Percentiles rank a stretch among this genome's conserved stretches.
Conservation (phyloP, 2,797 vertebrate species). For the Neomorphus geoffroyi region DNA sequence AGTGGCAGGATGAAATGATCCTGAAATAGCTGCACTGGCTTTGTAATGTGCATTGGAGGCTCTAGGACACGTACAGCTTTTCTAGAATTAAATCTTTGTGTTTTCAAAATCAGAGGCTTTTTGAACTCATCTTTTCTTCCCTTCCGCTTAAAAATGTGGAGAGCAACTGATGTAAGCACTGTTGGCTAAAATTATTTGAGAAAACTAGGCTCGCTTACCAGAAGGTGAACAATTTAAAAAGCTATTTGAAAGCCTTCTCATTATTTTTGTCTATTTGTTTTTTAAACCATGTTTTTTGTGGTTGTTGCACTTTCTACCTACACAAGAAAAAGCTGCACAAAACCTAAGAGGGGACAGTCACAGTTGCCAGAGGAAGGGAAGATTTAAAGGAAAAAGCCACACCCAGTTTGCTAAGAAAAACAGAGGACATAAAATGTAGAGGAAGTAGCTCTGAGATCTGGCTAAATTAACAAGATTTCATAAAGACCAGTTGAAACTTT, state of each 20-base stretch:
- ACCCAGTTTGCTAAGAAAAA: not conserved
- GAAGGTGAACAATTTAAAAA: not conserved
- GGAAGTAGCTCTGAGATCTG: not conserved
- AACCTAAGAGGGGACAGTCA: not conserved
- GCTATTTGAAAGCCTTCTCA: not conserved
- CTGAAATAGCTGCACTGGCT: not conserved
- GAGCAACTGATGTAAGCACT: not conserved
- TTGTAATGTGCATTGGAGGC: not conserved
- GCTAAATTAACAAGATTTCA: not conserved
- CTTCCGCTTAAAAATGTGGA: not conserved
- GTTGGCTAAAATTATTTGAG: not conserved
- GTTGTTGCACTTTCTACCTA: not conserved
- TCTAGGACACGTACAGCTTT: not conserved
- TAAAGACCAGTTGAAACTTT: not conserved
- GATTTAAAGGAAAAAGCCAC: not conserved
- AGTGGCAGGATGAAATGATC: not conserved
- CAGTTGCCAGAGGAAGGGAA: not conserved
- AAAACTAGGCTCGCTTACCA: not conserved
- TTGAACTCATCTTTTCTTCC: not conserved
- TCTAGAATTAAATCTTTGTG: not conserved
- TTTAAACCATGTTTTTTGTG: not conserved
- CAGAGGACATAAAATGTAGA: not conserved
- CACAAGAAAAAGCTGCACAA: not conserved
- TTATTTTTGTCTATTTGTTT: not conserved
- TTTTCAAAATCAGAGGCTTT: not conserved